Evolutionary conservation across 2,888 invertebrate species (phyloP).

Genomic region (Ochropacha duplaris): DNA sequence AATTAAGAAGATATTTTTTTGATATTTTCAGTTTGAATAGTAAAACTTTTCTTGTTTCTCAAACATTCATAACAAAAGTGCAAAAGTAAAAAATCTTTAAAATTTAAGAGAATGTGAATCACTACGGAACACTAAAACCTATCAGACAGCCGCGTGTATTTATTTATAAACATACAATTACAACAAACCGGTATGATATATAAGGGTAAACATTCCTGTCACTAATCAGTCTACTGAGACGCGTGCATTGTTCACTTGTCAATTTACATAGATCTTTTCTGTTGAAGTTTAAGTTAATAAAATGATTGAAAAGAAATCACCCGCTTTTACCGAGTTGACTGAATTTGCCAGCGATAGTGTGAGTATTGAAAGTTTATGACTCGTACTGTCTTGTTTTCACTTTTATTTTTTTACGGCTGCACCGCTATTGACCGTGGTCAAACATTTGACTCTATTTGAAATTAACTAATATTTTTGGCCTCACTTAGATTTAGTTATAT

Average conservation of each 20-base stretch:
- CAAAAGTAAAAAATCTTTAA: too few relatives aligned
- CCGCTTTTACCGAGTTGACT: slow-evolving; percentile 71
- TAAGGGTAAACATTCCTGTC: neutral
- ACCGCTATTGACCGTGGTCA: too few relatives aligned
- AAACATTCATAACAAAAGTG: too few relatives aligned
- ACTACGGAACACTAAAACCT: neutral
- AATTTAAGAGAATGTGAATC: neutral
- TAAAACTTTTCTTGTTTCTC: too few relatives aligned
- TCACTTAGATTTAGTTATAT: too few relatives aligned
- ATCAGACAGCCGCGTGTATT: neutral
- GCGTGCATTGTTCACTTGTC: neutral
- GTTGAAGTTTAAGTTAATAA: slow-evolving; percentile 16
- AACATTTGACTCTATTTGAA: too few relatives aligned
- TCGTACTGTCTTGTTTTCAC: slow-evolving; percentile 7
- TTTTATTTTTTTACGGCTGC: slow-evolving; percentile 15
- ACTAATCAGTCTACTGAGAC: neutral
- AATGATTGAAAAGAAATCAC: slow-evolving; percentile 57
- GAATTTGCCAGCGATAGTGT: slow-evolving; percentile 72
- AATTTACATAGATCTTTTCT: slow-evolving; percentile 3
- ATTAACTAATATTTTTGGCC: too few relatives aligned
- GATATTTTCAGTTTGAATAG: too few relatives aligned
- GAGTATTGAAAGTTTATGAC: too few relatives aligned
- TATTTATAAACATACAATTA: slow-evolving; percentile 3
- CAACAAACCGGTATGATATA: neutral
- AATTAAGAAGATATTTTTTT: too few relatives aligned